phyloP scores from a whole-genome alignment of 2,888 invertebrate genomes.

The Ypsolopha scabrella region DNA sequence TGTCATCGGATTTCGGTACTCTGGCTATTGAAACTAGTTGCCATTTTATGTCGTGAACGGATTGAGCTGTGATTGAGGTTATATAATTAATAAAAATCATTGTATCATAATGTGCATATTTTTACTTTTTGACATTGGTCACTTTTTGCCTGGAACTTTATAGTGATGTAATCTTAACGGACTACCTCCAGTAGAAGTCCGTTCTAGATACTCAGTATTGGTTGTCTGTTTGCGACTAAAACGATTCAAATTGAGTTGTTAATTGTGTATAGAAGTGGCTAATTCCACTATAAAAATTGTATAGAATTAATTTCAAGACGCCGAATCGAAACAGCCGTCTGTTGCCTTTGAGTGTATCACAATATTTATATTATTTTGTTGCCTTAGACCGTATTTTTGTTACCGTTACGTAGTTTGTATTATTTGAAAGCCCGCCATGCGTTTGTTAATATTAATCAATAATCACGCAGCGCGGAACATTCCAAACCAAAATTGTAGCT shows the following conservation, averaged over 20 bases:
- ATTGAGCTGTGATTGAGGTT: constrained; percentile 6
- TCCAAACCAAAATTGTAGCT: no score
- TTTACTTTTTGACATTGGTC: neutral
- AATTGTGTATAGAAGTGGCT: neutral
- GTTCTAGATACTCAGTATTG: no score
- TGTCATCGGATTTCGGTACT: no score
- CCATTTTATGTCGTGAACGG: neutral
- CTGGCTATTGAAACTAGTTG: no score
- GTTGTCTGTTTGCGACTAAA: no score
- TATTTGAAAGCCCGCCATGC: no score
- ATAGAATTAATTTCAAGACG: constrained; percentile 10
- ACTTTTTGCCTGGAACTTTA: neutral
- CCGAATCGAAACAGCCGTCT: constrained; percentile 11
- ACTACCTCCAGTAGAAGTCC: no score
- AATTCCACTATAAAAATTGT: constrained; percentile 6
- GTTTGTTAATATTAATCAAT: no score
- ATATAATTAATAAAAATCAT: neutral
- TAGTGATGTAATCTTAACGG: no score
- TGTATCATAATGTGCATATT: neutral
- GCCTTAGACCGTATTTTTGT: neutral
- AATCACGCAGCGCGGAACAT: no score
- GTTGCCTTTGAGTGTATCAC: constrained; percentile 3
- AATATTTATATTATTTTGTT: neutral
- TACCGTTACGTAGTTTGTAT: neutral
- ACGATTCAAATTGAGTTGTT: no score